These are phyloP conservation scores for Butastur rufipennis DNA, from an alignment of 2,113 vertebrate species.

Conservation along the genomic window DNA sequence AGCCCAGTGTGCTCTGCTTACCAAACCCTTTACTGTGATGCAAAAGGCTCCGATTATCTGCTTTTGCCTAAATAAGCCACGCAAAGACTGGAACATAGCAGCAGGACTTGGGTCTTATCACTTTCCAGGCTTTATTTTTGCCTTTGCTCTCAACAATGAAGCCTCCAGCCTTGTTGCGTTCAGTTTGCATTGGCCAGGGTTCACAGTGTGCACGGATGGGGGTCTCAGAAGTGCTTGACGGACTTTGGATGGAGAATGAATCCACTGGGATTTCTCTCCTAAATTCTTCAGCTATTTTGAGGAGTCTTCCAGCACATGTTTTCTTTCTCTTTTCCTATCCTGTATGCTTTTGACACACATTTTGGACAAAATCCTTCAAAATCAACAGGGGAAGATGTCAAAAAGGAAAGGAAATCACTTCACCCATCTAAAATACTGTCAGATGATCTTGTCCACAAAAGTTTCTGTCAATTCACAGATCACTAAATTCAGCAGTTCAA, in stretches of 20 bases:
- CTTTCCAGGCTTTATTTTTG: not conserved
- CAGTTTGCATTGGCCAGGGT: not conserved
- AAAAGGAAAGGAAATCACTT: not conserved
- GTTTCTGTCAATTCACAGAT: not conserved
- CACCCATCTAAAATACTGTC: not conserved
- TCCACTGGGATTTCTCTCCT: not conserved
- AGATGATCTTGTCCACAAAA: not conserved
- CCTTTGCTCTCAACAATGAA: not conserved
- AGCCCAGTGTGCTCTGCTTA: not conserved
- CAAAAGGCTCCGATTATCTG: not conserved
- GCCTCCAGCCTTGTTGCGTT: not conserved
- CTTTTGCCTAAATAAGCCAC: not conserved
- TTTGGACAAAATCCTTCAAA: not conserved
- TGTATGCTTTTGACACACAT: not conserved
- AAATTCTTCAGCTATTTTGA: not conserved
- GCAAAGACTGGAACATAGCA: not conserved
- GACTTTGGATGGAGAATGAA: not conserved
- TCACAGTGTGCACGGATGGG: accelerated
- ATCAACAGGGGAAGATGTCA: not conserved
- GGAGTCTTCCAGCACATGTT: not conserved
- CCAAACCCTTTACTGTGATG: not conserved
- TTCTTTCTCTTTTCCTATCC: not conserved
- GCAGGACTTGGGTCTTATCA: not conserved
- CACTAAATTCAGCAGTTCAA: not conserved
- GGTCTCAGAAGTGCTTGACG: not conserved